Base-by-base conservation (phyloP, 30 jellyfish, hydroid and myxozoan species). In the Turritopsis dohrnii region DNA sequence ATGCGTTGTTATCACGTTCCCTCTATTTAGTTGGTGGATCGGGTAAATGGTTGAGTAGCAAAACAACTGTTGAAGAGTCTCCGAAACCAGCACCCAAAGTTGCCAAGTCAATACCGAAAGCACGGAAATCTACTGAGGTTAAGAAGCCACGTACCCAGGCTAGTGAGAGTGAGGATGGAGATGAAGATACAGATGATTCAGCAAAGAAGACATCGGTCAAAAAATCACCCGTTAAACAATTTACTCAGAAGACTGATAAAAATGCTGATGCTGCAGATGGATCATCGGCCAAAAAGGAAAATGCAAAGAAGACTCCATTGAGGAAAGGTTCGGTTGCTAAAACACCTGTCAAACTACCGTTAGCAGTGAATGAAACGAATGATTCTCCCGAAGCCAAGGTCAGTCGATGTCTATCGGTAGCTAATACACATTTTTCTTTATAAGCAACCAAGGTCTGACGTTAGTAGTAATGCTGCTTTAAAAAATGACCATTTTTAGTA, bases 101-200 rank as follows among this genome's bases (percentile, higher is more conserved):
- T n/a, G 86, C 86, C 81, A 79, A 52, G 53, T 23, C 81, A 13
- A 79, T 79, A 13, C 86, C 86, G 8, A 79, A 52, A 54, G 25
- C 52, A 20, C 27, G 53, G 8, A 79, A 79, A 29, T 79, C 86
- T 23, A 24, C 80, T 0, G 86, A 79, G 27, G 86, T 18, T 1
- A 29, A 79, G 29, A 23, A 79, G 8, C 27, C 28, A 7, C 80
- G 52, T 20, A n/a, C 83, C 19, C 41, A 29, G 23, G 53, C 83
- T 23, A 19, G 18, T 29, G 65, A 9, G 30, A 69, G 77, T 69
- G 30, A 27, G 9, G 77, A 69, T n/a, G 77, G 19, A 23, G 77
- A 69, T 8, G 16, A 23, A n/a, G 0, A 7, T 23, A 27, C 77
- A 69, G 22, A 19, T 69, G 77, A n/a, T 7, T 7, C 77, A 69